phyloP scores from a whole-genome alignment of 2,888 invertebrate genomes.

The Pristionchus maxplancki region DNA sequence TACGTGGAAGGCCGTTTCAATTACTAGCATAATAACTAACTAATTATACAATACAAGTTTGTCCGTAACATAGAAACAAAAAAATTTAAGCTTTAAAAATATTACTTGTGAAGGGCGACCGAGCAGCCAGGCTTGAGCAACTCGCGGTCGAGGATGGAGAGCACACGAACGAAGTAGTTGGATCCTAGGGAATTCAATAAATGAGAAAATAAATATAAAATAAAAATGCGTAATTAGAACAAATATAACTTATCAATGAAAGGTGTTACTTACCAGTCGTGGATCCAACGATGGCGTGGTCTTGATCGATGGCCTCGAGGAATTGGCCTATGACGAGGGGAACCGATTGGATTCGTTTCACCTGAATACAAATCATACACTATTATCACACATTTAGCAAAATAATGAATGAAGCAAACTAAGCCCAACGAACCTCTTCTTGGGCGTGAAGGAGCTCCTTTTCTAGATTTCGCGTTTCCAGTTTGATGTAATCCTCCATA shows the following conservation, averaged over 20 bases:
- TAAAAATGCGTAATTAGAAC: not conserved
- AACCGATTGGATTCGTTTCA: constrained; percentile 98
- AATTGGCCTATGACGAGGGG: constrained; percentile 99
- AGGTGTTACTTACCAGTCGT: constrained; percentile 84
- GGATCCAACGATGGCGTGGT: constrained; percentile 98
- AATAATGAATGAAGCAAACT: not conserved
- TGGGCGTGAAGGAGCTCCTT: constrained; percentile 99
- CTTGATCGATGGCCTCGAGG: constrained; percentile 98
- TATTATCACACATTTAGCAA: not conserved
- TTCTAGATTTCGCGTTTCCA: constrained; percentile 97
- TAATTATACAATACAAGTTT: not conserved
- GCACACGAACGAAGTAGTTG: constrained; percentile 97
- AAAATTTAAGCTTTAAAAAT: not conserved
- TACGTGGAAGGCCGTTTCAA: not conserved
- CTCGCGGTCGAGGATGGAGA: constrained; percentile 98
- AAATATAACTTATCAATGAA: not conserved
- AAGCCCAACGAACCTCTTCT: constrained; percentile 79
- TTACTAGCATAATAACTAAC: too few relatives aligned
- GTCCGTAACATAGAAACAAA: too few relatives aligned
- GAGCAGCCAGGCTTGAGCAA: constrained; percentile 97
- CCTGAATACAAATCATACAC: constrained; percentile 80
- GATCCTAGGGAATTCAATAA: constrained; percentile 84
- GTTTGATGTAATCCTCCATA: constrained; percentile 99
- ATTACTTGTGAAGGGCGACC: constrained; percentile 92
- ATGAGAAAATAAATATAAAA: too few relatives aligned